These are phyloP conservation scores for Halcyon leucocephala DNA, from an alignment of 2,797 vertebrate species.

Conservation along the genomic window DNA sequence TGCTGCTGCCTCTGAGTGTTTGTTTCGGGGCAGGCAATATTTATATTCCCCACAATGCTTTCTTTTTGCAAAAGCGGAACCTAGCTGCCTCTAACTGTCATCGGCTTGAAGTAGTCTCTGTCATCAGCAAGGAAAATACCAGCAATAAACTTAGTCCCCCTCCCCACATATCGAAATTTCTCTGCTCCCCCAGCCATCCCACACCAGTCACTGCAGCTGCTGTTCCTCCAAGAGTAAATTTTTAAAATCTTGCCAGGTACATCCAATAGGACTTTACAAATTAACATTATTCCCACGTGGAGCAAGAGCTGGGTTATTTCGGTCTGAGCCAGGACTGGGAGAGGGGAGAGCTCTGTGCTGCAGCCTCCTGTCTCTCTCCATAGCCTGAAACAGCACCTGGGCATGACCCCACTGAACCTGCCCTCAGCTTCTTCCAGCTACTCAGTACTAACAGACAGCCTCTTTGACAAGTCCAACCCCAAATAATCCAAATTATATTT, in stretches of 20 bases:
- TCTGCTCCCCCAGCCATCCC: neutral
- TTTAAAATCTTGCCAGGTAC: neutral
- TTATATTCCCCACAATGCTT: neutral
- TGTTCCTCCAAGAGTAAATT: neutral
- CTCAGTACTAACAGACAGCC: neutral
- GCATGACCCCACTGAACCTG: rapidly evolving
- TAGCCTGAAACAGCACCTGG: neutral
- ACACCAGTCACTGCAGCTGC: neutral
- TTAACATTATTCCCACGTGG: neutral
- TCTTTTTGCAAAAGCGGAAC: neutral
- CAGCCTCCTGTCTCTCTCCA: rapidly evolving
- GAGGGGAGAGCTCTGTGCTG: neutral
- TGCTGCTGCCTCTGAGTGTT: neutral
- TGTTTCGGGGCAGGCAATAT: neutral
- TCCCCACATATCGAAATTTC: neutral
- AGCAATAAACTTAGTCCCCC: neutral
- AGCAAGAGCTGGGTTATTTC: neutral
- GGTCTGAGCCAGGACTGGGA: neutral
- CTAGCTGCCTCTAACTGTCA: neutral
- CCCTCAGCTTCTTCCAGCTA: neutral
- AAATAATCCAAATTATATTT: neutral
- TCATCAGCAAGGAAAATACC: neutral
- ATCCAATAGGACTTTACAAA: neutral
- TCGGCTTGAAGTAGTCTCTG: neutral
- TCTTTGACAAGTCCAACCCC: rapidly evolving